Evolutionary conservation across 2,888 invertebrate genomes (phyloP).

Genomic region (Agonopterix alstromeriana): DNA sequence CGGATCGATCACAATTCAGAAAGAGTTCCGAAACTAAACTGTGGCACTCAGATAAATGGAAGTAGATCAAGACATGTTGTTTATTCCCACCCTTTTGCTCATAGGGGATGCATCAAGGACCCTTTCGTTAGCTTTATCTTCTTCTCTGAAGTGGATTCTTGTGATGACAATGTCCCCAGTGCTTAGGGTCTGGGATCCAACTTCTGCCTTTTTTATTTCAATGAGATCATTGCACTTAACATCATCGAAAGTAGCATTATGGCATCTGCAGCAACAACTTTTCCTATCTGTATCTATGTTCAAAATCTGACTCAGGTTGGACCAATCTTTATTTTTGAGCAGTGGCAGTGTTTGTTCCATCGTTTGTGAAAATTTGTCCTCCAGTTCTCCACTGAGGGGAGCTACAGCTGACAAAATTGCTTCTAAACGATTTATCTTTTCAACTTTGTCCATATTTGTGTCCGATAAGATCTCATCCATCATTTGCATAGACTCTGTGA

Average conservation of each 20-base stretch:
- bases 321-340: slow-evolving; percentile 74
- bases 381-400: slow-evolving; percentile 79
- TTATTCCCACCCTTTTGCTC: slow-evolving; percentile 58
- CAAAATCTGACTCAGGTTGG: slow-evolving; percentile 67
- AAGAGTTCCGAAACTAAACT: slow-evolving; percentile 51
- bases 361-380: slow-evolving; percentile 69
- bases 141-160: slow-evolving; percentile 80
- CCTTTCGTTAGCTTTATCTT: slow-evolving; percentile 65
- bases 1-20: slow-evolving; percentile 52
- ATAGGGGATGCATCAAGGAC: slow-evolving; percentile 63
- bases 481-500: slow-evolving; percentile 93
- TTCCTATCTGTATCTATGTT: slow-evolving; percentile 61
- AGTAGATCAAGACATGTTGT: slow-evolving; percentile 67
- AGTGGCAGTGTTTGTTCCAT: slow-evolving; percentile 72
- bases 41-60: slow-evolving; percentile 65
- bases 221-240: slow-evolving; percentile 64
- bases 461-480: slow-evolving; percentile 91
- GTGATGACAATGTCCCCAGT: slow-evolving; percentile 96
- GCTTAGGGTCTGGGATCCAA: slow-evolving; percentile 89
- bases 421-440: slow-evolving; percentile 91
- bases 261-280: slow-evolving; percentile 77
- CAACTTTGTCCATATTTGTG: slow-evolving; percentile 88
- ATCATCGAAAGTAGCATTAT: slow-evolving; percentile 59
- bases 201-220: slow-evolving; percentile 67
- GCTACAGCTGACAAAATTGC: slow-evolving; percentile 90